Percentiles rank a stretch among this genome's conserved stretches.
These are phyloP conservation scores for Cosmopolites sordidus DNA, from an alignment of 2,888 invertebrate genomes.

Conservation along the genomic window DNA sequence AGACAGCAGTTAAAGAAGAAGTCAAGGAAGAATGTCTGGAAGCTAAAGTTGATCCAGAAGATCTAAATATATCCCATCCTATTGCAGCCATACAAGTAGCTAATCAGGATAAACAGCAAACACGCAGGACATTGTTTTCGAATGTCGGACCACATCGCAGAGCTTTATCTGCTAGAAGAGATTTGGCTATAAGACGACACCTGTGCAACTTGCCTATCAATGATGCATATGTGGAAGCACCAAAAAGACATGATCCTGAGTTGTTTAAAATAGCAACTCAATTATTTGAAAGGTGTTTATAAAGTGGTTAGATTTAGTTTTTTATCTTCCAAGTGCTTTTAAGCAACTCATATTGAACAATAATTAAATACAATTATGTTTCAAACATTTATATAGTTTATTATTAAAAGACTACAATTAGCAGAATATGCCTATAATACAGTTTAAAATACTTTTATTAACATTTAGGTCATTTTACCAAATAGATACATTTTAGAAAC, in stretches of 20 bases:
- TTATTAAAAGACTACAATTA: no score
- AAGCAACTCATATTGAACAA: no score
- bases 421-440: no score
- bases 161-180: conserved; percentile 75
- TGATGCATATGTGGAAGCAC: conserved; percentile 50
- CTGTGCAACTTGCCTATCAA: conserved; percentile 65
- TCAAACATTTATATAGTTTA: no score
- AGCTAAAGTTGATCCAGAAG: conserved; percentile 31
- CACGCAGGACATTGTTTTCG: conserved; percentile 60
- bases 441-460: no score
- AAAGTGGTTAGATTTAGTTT: neutral
- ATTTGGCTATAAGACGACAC: conserved; percentile 68
- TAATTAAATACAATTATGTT: no score
- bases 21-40: conserved; percentile 30
- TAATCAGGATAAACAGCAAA: conserved; percentile 56
- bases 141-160: conserved; percentile 71
- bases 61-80: conserved; percentile 47
- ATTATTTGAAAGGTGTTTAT: conserved; percentile 33
- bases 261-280: conserved; percentile 44
- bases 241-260: conserved; percentile 46
- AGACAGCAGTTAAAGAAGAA: conserved; percentile 22
- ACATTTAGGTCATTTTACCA: no score
- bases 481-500: no score
- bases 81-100: conserved; percentile 61
- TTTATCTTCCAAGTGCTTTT: no score